Evolutionary conservation across 2,888 invertebrate species (phyloP).

Genomic region (Hipparchia semele): DNA sequence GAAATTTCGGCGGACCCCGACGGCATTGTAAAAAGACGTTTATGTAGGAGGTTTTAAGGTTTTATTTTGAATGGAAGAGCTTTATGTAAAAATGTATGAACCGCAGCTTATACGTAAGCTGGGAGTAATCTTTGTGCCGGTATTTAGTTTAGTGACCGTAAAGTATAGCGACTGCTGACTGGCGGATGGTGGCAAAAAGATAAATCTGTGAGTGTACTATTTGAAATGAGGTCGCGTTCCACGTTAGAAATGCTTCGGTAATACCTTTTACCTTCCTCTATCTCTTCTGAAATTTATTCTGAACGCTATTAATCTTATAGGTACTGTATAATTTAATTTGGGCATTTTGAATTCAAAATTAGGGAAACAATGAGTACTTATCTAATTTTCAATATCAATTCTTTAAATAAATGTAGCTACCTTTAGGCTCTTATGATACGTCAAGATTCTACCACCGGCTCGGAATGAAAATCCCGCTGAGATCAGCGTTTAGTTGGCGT

Average conservation of each 20-base stretch:
- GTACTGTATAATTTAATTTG: neutral
- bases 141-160: constrained; percentile 24
- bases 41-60: neutral
- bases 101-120: constrained; percentile 20
- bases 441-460: no score
- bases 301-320: no score
- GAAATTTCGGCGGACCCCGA: constrained; percentile 1
- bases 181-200: constrained; percentile 16
- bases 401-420: no score
- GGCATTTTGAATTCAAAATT: neutral
- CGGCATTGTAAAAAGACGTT: neutral
- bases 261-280: neutral
- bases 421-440: no score
- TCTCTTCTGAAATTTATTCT: neutral
- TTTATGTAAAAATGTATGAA: constrained; percentile 22
- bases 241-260: constrained; percentile 10
- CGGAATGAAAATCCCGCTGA: no score
- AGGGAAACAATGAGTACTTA: no score
- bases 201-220: constrained; percentile 20
- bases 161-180: constrained; percentile 22
- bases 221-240: constrained; percentile 15
- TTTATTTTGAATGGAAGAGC: neutral
- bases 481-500: no score
- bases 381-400: no score
- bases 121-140: constrained; percentile 21